Base-by-base conservation (phyloP, 2,797 vertebrate species). In the Semotilus atromaculatus region DNA sequence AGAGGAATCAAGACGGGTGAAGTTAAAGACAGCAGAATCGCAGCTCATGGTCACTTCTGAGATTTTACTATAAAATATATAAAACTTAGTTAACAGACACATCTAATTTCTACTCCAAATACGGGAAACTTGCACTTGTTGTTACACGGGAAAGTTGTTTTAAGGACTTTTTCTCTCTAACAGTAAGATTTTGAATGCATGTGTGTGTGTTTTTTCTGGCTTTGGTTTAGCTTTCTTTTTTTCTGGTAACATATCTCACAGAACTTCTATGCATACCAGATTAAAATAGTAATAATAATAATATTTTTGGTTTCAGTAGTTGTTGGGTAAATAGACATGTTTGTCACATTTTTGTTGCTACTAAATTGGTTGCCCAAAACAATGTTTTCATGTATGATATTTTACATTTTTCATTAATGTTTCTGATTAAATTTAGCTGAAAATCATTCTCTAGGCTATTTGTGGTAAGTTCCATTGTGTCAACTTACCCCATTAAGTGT, bases 1-100 rank as follows among this genome's bases (percentile, higher is more conserved):
- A 62, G 74, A 45, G 80, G 78, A 64, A 90, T 89, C 90, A 88
- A 88, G 85, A 90, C 83, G 4, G 5, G n/a, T 0, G 87, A 90
- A 68, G 55, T 86, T 85, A 86, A 90, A 68, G 86, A 89, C 89
- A 88, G 89, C 89, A 86, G 78, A 7, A 10, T 21, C 5, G 9
- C 7, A 21, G 4, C 18, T 68, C n/a, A 4, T 58, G 10, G 2
- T n/a, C 38, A 71, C 36, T 82, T 80, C n/a, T 80, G 81, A 53
- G 81, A 83, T 75, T 75, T 78, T 21, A 18, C n/a, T 2, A 29
- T 26, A 23, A 26, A 62, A 58, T n/a, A 60, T 1, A 18, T 3
- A 19, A 11, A 62, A 77, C 23, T 18, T 68, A 23, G 9, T 60
- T 4, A 11, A 26, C 48, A 7, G 29, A 36, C 45, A 13, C 10